Evolutionary conservation across 2,797 vertebrate genomes (phyloP).

Genomic region (Picus viridis): DNA sequence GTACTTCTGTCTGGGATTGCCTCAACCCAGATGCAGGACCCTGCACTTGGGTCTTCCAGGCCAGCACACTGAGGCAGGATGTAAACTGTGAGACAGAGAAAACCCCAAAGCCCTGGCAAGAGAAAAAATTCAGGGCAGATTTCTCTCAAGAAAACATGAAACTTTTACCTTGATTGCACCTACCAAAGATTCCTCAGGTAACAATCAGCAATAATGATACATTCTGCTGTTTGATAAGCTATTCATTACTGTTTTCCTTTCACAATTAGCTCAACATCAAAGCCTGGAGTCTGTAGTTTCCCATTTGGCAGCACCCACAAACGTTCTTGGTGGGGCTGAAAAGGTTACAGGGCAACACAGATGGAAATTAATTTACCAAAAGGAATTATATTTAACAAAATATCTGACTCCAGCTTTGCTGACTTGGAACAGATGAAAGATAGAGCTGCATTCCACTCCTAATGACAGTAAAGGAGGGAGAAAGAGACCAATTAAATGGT

Average conservation of each 20-base stretch:
- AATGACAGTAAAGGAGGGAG: conserved; percentile 55
- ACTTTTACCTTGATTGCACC: neutral
- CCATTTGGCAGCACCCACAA: neutral
- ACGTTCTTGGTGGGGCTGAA: neutral
- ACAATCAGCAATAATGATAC: neutral
- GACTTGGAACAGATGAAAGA: conserved; percentile 67
- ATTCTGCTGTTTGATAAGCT: neutral
- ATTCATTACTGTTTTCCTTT: neutral
- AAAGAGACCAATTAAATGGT: conserved; percentile 17
- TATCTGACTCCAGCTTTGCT: conserved; percentile 54
- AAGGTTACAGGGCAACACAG: neutral
- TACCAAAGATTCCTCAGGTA: neutral
- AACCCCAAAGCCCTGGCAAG: neutral
- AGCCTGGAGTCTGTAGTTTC: neutral
- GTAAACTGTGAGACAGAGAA: neutral
- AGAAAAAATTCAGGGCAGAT: neutral
- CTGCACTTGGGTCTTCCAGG: no score
- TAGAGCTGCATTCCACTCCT: conserved; percentile 46
- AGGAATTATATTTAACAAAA: conserved; percentile 55
- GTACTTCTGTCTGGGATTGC: no score
- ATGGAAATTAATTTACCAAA: conserved; percentile 45
- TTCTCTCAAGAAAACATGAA: neutral
- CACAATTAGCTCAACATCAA: neutral
- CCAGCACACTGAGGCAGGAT: neutral
- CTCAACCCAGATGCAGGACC: no score